Evolutionary conservation across 2,888 invertebrate species (phyloP).

Genomic region (Teinopalpus imperialis): DNA sequence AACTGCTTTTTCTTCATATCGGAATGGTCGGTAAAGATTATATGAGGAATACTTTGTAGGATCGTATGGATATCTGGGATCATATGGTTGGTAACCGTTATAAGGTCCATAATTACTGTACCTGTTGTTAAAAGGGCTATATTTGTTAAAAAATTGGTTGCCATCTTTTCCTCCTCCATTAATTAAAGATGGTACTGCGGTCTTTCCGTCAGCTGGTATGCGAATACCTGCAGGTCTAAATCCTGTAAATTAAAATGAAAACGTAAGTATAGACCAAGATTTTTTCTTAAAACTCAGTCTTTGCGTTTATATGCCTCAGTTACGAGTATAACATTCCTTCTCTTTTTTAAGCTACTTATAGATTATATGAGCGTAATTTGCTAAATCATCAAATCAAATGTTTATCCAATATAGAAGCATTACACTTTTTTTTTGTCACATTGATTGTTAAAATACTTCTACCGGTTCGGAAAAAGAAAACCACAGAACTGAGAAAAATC

Average conservation of each 20-base stretch:
- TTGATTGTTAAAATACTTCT: too few relatives aligned
- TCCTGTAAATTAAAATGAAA: slow-evolving; percentile 44
- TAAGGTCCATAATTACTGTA: slow-evolving; percentile 40
- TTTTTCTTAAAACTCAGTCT: too few relatives aligned
- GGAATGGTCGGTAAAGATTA: slow-evolving; percentile 33
- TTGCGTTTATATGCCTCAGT: too few relatives aligned
- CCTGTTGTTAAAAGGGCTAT: slow-evolving; percentile 41
- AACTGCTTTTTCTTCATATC: slow-evolving; percentile 27
- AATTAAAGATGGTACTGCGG: slow-evolving; percentile 49
- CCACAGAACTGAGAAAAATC: too few relatives aligned
- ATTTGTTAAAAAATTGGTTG: slow-evolving; percentile 44
- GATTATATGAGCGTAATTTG: too few relatives aligned
- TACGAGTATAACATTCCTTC: too few relatives aligned
- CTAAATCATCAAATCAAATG: too few relatives aligned
- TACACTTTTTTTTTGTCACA: too few relatives aligned
- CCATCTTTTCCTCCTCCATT: slow-evolving; percentile 25
- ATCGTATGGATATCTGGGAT: slow-evolving; percentile 42
- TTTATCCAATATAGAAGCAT: too few relatives aligned
- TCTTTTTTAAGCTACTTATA: too few relatives aligned
- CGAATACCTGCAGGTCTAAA: slow-evolving; percentile 86
- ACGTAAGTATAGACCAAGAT: too few relatives aligned
- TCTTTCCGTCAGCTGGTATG: slow-evolving; percentile 83
- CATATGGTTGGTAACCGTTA: slow-evolving; percentile 36
- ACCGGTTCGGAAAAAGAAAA: too few relatives aligned
- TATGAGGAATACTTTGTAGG: slow-evolving; percentile 36